A percentile compares a stretch with the other conserved stretches of the same genome.
Evolutionary conservation across 1,140 invertebrate genomes (phyloP).

Genomic region (Meloidogyne chitwoodi): DNA sequence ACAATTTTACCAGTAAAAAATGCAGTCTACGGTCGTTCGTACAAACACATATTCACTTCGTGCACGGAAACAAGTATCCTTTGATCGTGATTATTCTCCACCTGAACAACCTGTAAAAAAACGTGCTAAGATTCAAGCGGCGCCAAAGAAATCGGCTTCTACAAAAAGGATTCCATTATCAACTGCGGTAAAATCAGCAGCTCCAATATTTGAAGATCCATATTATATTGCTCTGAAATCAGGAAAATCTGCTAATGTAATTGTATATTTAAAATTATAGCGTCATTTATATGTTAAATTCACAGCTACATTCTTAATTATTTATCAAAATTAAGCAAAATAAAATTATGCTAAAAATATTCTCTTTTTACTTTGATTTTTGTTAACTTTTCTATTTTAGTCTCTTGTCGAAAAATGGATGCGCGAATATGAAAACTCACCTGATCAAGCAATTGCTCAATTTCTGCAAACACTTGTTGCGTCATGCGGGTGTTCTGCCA

Average conservation of each 20-base stretch:
- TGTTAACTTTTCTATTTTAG: slow-evolving; percentile 62
- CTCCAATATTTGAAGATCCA: background rate
- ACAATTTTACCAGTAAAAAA: background rate
- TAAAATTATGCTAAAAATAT: too few relatives aligned
- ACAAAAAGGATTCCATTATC: slow-evolving; percentile 3
- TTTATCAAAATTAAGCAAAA: too few relatives aligned
- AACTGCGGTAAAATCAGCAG: background rate
- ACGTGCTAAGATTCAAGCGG: background rate
- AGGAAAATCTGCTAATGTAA: slow-evolving; percentile 4
- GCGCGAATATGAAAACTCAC: slow-evolving; percentile 81
- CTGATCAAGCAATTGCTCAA: slow-evolving; percentile 82
- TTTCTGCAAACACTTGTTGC: slow-evolving; percentile 98
- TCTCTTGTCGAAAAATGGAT: slow-evolving; percentile 98
- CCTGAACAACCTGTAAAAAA: background rate
- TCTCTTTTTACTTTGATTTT: too few relatives aligned
- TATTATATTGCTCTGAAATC: slow-evolving; percentile 9
- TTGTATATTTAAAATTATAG: background rate
- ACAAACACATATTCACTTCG: slow-evolving; percentile 20
- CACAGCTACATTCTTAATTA: background rate
- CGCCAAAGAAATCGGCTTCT: background rate
- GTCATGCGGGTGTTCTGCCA: slow-evolving; percentile 90
- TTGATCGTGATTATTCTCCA: slow-evolving; percentile 19
- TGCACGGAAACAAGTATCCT: background rate
- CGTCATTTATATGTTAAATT: background rate
- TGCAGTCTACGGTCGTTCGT: background rate